Evolutionary conservation across 1,140 invertebrate genomes (phyloP).

Genomic region (Scaptodrosophila lebanonensis): DNA sequence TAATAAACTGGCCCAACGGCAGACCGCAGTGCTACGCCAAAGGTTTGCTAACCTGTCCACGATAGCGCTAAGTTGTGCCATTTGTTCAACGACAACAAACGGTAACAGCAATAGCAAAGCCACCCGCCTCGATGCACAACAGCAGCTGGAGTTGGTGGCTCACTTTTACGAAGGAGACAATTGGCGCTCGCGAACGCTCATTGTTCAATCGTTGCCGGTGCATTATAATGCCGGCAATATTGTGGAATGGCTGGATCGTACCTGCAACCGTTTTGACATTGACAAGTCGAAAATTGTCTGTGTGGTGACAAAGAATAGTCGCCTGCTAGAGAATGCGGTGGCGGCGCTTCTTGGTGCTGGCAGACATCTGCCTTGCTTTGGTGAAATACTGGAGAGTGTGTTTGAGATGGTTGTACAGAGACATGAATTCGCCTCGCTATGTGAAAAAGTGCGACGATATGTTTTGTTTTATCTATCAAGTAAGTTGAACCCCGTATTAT

Average conservation of each 20-base stretch:
- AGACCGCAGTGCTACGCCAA: conserved; percentile 7
- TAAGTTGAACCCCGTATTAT: too few relatives aligned
- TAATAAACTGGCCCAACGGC: conserved; percentile 6
- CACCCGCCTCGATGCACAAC: too few relatives aligned
- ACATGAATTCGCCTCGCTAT: conserved; percentile 6
- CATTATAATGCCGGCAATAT: conserved; percentile 19
- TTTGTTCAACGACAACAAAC: not conserved
- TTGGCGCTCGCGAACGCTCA: conserved; percentile 8
- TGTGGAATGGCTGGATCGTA: conserved; percentile 23
- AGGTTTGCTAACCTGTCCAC: conserved; percentile 6
- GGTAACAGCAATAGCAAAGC: not conserved
- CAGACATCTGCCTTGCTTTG: conserved; percentile 36
- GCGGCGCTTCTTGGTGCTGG: conserved; percentile 16
- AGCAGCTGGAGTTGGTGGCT: conserved; percentile 27
- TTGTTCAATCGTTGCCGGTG: conserved; percentile 13
- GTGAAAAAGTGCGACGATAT: conserved; percentile 22
- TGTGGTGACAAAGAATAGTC: conserved; percentile 15
- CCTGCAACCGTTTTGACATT: conserved; percentile 35
- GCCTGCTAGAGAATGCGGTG: conserved; percentile 20
- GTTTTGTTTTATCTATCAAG: too few relatives aligned
- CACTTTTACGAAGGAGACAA: conserved; percentile 27
- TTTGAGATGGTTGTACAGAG: conserved; percentile 13
- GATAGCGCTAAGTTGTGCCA: conserved; percentile 25
- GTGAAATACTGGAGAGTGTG: conserved; percentile 13
- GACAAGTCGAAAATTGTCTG: conserved; percentile 32